Base-by-base conservation (phyloP, 1,140 invertebrate species). In the Chrysoperla carnea region DNA sequence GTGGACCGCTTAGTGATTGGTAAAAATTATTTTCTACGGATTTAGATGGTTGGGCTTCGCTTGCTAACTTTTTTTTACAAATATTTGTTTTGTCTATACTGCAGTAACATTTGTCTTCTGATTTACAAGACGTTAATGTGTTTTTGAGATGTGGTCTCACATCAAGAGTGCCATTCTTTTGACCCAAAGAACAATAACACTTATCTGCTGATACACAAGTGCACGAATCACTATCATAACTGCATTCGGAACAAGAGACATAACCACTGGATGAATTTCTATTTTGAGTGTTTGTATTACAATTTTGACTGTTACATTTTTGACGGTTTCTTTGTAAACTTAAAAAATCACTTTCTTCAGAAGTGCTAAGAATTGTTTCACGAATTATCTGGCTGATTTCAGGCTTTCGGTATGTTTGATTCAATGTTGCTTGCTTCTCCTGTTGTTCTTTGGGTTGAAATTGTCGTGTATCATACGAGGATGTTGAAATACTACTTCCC, bases 181-280 rank as follows among this genome's bases (percentile, higher is more conserved):
- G 51, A 14, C 66, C 62, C 31, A 78, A 51, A 11, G 78, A 80
- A 50, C 80, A 84, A 49, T 84, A 84, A 50, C 79, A 84, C 54
- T 81, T 80, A 53, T 82, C 78, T 4, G 79, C 78, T 1, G 75
- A 77, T 17, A 67, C 63, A 50, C 75, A 78, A 1, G 79, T 76
- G 53, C 84, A 87, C 8, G 77, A 76, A 48, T 85, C 84, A 8
- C 78, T 84, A 52, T 86, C 82, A 52, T 78, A 81, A 44, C 75
- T 79, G 55, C 84, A 89, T 60, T 89, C 85, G 15, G 81, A 86
- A 56, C 82, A 89, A 9, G 81, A 85, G 6, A 87, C 80, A 52
- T 86, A 87, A 6, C 75, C 76, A 47, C 75, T 76, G 7, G 75
- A 78, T 49, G 74, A 77, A 51, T 79, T 78, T 36, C 75, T 64